These are phyloP conservation scores for Ranitomeya imitator DNA, from an alignment of 2,113 vertebrate genomes.

Conservation along the genomic window DNA sequence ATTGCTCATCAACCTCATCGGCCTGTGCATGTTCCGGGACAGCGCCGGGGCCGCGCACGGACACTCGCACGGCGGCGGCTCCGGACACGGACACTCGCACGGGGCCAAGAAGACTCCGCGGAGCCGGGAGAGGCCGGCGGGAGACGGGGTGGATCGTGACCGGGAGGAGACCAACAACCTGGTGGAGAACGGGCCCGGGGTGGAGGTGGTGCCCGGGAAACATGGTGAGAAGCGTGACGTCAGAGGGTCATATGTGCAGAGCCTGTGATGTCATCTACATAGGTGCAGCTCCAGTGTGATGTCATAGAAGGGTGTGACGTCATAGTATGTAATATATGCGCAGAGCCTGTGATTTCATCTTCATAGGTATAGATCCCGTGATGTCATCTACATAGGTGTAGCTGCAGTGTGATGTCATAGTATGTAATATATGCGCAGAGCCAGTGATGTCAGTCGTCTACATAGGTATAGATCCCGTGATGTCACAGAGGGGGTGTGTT, in stretches of 20 bases:
- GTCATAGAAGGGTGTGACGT: no score
- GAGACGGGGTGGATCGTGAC: slow-evolving; percentile 64
- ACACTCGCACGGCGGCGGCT: slow-evolving; percentile 77
- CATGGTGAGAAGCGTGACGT: background rate
- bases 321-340: no score
- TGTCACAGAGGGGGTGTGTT: no score
- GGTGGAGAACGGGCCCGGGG: slow-evolving; percentile 82
- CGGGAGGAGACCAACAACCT: slow-evolving; percentile 92
- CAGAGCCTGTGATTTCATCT: no score
- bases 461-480: no score
- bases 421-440: no score
- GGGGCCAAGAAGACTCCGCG: slow-evolving; percentile 67
- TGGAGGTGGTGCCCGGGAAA: slow-evolving; percentile 46
- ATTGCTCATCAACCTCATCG: slow-evolving; percentile 91
- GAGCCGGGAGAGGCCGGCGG: slow-evolving; percentile 60
- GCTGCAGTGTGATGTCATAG: no score
- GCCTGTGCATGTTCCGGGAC: slow-evolving; percentile 91
- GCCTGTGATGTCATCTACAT: no score
- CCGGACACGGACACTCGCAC: slow-evolving; percentile 65
- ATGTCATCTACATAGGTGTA: no score
- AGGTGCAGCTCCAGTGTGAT: no score
- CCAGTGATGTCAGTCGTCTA: no score
- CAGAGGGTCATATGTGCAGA: background rate
- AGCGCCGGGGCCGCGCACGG: slow-evolving; percentile 78
- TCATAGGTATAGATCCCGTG: no score